Conservation (phyloP, 2,113 vertebrate species). For the Uria lomvia region DNA sequence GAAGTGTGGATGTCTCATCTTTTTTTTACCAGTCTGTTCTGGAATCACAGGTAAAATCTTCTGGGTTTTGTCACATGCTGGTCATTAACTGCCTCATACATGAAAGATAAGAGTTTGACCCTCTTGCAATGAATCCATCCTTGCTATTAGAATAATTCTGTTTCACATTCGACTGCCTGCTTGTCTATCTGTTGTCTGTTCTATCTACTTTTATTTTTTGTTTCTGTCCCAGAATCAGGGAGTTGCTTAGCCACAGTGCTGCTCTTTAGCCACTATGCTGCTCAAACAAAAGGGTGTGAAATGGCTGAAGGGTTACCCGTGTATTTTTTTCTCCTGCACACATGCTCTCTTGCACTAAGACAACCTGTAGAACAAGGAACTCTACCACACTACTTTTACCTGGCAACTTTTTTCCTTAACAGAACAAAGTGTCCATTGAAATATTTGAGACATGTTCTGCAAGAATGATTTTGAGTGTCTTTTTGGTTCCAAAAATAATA, state of each 20-base stretch:
- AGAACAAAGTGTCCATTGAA: neutral
- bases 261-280: neutral
- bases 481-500: neutral
- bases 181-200: neutral
- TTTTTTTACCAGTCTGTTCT: neutral
- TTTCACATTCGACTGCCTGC: neutral
- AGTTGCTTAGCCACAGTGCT: neutral
- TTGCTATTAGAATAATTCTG: neutral
- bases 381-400: neutral
- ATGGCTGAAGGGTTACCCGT: accelerated
- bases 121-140: neutral
- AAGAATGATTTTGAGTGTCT: neutral
- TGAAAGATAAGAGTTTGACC: neutral
- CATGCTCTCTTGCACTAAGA: neutral
- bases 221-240: neutral
- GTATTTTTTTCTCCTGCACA: neutral
- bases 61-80: neutral
- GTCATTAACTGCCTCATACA: neutral
- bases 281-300: neutral
- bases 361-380: neutral
- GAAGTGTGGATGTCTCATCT: neutral
- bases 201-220: neutral
- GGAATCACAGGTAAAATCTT: neutral
- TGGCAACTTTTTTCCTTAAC: neutral
- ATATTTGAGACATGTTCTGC: neutral